Evolutionary conservation across 2,113 vertebrate species (phyloP), one percentile per base, ranked within the genome.

Genomic region (Lasiurus cinereus): DNA sequence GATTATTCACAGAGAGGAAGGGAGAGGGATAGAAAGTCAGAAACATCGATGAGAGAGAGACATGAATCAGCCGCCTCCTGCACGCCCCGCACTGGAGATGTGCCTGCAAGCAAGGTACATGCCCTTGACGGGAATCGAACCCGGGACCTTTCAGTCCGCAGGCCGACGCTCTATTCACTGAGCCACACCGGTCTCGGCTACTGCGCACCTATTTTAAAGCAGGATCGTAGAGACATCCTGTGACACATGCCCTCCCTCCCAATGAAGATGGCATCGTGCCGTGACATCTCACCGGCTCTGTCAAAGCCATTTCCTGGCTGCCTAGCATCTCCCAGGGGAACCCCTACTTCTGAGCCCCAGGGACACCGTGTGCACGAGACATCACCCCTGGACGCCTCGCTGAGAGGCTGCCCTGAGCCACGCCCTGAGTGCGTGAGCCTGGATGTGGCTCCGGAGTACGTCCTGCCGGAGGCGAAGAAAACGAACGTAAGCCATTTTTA

Each of bases 251-350:
- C 18, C 3, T 84, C 46, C 48, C 56, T 91, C 77, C 73, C 31
- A 39, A 15, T 93, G 56, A 84, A 88, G 70, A 77, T 59, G 46
- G 10, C n/a, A 33, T 91, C 19, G 84, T 70, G 84, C 90, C 46
- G 74, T 54, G 29, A 84, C 48, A 46, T 36, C 46, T 59, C 11
- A 18, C 31, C 70, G 88, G 77, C n/a, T 91, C 76, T 72, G 8
- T 24, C 52, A 50, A 10, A 43, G 69, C 66, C 27, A 36, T 5
- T 39, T 39, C 39, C 39, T 39, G 39, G 39, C 39, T 39, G 39
- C 7, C 7, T 46, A 46, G 46, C 10, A 46, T 46, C 46, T 46
- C 33, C 27, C 77, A 64, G 52, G 29, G 50, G 36, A 83, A 52
- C 59, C 14, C 39, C 8, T 52, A 39, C 22, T 64, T 83, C 52